Conservation (phyloP, 2,888 invertebrate species). For the Epirrita christyi region DNA sequence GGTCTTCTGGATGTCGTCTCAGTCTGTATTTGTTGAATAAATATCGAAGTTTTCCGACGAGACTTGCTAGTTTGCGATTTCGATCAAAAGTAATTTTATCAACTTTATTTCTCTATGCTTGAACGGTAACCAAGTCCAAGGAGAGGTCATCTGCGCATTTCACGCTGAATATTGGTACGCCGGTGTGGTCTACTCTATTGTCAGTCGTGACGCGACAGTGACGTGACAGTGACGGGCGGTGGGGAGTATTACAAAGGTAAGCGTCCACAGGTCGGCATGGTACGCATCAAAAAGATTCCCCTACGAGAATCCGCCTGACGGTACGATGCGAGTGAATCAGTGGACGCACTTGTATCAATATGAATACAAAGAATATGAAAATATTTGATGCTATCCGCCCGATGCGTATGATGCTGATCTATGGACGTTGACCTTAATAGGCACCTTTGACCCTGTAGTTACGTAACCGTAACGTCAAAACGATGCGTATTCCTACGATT, state of each 20-base stretch:
- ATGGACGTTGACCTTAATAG: conserved; percentile 5
- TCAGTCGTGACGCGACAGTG: conserved; percentile 33
- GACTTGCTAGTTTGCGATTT: conserved; percentile 8
- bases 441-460: conserved; percentile 35
- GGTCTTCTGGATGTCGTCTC: conserved; percentile 14
- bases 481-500: conserved; percentile 36
- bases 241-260: conserved; percentile 12
- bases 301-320: too few species aligned
- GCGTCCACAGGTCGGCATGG: too few species aligned
- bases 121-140: conserved; percentile 22
- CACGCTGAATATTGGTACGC: conserved; percentile 21
- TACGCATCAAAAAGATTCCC: too few species aligned
- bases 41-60: conserved; percentile 24
- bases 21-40: conserved; percentile 26
- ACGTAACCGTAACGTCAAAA: conserved; percentile 26
- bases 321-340: too few species aligned
- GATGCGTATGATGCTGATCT: too few species aligned
- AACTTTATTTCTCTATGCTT: neutral
- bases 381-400: too few species aligned
- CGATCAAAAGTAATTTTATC: neutral
- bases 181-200: conserved; percentile 31
- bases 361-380: too few species aligned
- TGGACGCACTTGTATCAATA: too few species aligned
- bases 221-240: conserved; percentile 23
- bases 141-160: conserved; percentile 17